These are phyloP conservation scores for Xanthia togata DNA, from an alignment of 2,888 invertebrate species.

Conservation along the genomic window DNA sequence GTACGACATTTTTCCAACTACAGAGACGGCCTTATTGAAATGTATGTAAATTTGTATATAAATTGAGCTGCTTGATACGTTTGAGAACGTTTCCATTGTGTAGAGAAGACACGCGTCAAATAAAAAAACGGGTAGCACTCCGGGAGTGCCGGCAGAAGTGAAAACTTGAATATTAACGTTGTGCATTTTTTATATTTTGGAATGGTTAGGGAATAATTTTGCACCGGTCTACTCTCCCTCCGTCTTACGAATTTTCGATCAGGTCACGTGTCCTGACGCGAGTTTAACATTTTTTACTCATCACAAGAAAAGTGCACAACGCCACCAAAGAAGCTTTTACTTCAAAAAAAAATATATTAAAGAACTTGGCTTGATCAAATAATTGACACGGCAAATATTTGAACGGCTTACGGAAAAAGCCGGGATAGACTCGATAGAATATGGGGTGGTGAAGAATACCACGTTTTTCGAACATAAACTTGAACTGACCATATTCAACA, in stretches of 20 bases:
- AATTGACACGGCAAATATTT: neutral
- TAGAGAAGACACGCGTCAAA: conserved; percentile 12
- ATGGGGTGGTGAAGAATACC: neutral
- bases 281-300: no score
- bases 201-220: no score
- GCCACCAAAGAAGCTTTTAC: no score
- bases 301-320: no score
- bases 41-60: conserved; percentile 84
- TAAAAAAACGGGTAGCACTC: no score
- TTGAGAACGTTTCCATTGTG: conserved; percentile 74
- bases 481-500: neutral
- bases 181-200: no score
- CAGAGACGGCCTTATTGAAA: conserved; percentile 80
- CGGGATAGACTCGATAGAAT: neutral
- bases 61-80: conserved; percentile 74
- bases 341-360: no score
- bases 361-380: neutral
- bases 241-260: no score
- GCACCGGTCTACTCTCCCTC: no score
- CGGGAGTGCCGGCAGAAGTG: no score
- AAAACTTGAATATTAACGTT: no score
- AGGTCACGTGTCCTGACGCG: no score
- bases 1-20: conserved; percentile 80
- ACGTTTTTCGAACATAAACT: neutral
- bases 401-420: neutral